Evolutionary conservation across 2,888 invertebrate species (phyloP), one percentile per base, ranked within the genome.

Genomic region (Tiliacea citrago): DNA sequence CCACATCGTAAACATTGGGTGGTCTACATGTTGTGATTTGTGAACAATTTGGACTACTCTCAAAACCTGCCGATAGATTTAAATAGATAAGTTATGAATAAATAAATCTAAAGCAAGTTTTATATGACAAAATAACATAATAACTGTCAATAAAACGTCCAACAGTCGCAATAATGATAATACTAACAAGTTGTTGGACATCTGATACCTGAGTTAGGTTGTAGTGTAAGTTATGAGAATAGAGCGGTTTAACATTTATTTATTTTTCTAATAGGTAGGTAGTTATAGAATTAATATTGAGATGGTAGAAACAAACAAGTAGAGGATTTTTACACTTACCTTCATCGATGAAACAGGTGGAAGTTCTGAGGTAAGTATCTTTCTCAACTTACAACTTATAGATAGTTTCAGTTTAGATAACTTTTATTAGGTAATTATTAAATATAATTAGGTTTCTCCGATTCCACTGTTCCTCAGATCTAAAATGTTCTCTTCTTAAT

Each of bases 71-170:
- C 77, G 57, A 86, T 81, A 78, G 73, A 85, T 88, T 82, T 83
- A 82, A 81, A 83, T 87, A 76, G 9, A 42, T 71, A 74, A 78
- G 66, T 84, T 79, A 82, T 85, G 79, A 85, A 88, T 90, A 88
- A 83, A 88, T 87, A 83, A 84, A 83, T 88, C 77, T 85, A 82
- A 89, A 88, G 82, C 86, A 87, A 84, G 86, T 81, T 87, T 86
- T 89, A 88, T 84, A 84, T 89, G 87, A 88, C 90, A 88, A 91
- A 92, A 91, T 90, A 90, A 89, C 90, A 90, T 89, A 90, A 92
- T 91, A 91, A 92, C 89, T 93, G 92, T 91, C 93, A 90, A 92
- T 92, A 90, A 89, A 91, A 91, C 88, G 89, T 91, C 90, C 85
- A 86, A 84, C 89, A 90, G 88, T 91, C 90, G 90, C 91, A 90